Conservation (phyloP, 1,140 invertebrate genomes). For the Chironomus tepperi region DNA sequence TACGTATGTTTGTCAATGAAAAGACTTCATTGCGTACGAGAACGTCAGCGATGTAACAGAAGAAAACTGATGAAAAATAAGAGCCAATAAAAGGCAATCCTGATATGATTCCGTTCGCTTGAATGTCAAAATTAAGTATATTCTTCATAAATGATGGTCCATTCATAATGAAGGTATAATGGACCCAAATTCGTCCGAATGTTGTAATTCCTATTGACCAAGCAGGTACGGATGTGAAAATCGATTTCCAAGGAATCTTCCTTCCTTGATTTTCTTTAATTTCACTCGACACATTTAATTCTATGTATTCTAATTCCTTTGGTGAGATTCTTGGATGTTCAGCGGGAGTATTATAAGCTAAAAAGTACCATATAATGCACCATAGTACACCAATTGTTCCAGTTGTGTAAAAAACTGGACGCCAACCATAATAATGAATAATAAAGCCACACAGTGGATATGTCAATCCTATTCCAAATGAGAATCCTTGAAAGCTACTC, state of each 20-base stretch:
- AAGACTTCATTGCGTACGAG: slow-evolving; percentile 49
- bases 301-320: slow-evolving; percentile 61
- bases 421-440: slow-evolving; percentile 57
- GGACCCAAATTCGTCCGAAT: slow-evolving; percentile 62
- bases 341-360: slow-evolving; percentile 65
- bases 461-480: slow-evolving; percentile 61
- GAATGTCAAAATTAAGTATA: slow-evolving; percentile 57
- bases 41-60: slow-evolving; percentile 60
- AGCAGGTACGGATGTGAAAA: slow-evolving; percentile 66
- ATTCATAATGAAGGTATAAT: slow-evolving; percentile 60
- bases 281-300: slow-evolving; percentile 47
- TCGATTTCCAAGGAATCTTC: slow-evolving; percentile 61
- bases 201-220: slow-evolving; percentile 73
- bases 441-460: slow-evolving; percentile 61
- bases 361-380: slow-evolving; percentile 61
- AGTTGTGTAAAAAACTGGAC: slow-evolving; percentile 59
- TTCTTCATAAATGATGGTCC: slow-evolving; percentile 65
- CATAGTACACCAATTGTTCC: slow-evolving; percentile 54
- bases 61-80: slow-evolving; percentile 58
- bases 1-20: slow-evolving; percentile 54
- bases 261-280: slow-evolving; percentile 37
- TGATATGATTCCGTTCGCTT: slow-evolving; percentile 57
- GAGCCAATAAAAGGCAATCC: slow-evolving; percentile 60
- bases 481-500: slow-evolving; percentile 69
- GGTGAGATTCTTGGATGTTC: slow-evolving; percentile 63